Evolutionary conservation across 2,797 vertebrate species (phyloP).

Genomic region (Rhinophrynus dorsalis): DNA sequence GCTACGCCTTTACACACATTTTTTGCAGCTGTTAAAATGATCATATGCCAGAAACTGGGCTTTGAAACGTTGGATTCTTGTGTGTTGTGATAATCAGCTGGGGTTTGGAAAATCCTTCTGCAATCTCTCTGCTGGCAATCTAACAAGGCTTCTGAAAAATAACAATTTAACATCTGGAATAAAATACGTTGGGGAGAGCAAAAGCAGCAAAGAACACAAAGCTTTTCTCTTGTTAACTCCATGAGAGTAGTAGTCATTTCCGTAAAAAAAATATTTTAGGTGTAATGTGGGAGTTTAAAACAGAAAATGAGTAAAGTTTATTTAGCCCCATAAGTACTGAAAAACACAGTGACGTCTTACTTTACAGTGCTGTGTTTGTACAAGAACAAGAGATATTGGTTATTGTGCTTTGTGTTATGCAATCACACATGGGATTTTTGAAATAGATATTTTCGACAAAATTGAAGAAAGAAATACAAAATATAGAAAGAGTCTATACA

Average conservation of each 20-base stretch:
- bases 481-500: too few species aligned
- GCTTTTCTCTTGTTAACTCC: conserved; percentile 54
- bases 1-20: conserved; percentile 64
- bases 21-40: conserved; percentile 74
- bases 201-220: conserved; percentile 63
- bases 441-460: too few species aligned
- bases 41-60: conserved; percentile 60
- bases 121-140: conserved; percentile 62
- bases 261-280: background rate
- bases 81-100: conserved; percentile 73
- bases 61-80: conserved; percentile 67
- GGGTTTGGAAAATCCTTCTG: conserved; percentile 67
- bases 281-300: background rate
- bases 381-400: too few species aligned
- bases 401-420: too few species aligned
- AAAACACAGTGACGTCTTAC: too few species aligned
- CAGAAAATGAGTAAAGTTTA: too few species aligned
- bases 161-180: conserved; percentile 72
- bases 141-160: conserved; percentile 69
- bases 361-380: too few species aligned
- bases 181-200: conserved; percentile 62
- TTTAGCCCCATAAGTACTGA: too few species aligned
- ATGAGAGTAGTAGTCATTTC: conserved; percentile 53
- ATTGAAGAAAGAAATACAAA: too few species aligned
- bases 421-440: too few species aligned